phyloP scores from a whole-genome alignment of 2,113 vertebrate genomes.

The Chauna torquata region DNA sequence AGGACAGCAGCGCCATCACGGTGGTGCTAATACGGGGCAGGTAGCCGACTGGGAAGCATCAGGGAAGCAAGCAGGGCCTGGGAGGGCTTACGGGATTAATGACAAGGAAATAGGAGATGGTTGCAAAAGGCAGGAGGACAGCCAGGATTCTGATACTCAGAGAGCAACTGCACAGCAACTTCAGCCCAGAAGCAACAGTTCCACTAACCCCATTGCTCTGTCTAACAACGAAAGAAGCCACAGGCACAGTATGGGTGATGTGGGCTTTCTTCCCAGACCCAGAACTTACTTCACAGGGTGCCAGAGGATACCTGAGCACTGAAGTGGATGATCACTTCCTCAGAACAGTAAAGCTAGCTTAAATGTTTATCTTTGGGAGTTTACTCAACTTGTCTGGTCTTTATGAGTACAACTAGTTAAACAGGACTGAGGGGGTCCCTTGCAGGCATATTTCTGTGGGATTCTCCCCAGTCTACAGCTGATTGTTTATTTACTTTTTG shows the following conservation, averaged over 20 bases:
- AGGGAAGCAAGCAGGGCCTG: not conserved
- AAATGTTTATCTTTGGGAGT: not conserved
- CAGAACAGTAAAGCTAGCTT: not conserved
- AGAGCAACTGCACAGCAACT: no score
- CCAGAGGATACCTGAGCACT: not conserved
- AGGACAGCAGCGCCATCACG: not conserved
- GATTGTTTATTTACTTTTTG: not conserved
- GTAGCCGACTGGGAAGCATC: not conserved
- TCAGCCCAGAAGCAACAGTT: not conserved
- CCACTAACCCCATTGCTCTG: rapidly evolving
- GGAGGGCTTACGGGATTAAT: not conserved
- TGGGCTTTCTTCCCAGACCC: not conserved
- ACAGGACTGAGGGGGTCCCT: not conserved
- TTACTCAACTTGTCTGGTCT: not conserved
- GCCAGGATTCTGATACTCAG: not conserved
- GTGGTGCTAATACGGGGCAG: not conserved
- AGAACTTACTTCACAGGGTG: rapidly evolving
- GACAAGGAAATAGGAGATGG: not conserved
- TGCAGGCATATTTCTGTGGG: not conserved
- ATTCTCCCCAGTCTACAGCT: not conserved
- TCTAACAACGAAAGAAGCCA: rapidly evolving
- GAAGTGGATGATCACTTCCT: rapidly evolving
- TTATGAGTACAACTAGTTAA: not conserved
- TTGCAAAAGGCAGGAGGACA: not conserved
- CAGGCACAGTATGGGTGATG: rapidly evolving